Percentiles rank a stretch among this genome's conserved stretches.
These are phyloP conservation scores for Brachyistius frenatus DNA, from an alignment of 2,113 vertebrate genomes.

Conservation along the genomic window DNA sequence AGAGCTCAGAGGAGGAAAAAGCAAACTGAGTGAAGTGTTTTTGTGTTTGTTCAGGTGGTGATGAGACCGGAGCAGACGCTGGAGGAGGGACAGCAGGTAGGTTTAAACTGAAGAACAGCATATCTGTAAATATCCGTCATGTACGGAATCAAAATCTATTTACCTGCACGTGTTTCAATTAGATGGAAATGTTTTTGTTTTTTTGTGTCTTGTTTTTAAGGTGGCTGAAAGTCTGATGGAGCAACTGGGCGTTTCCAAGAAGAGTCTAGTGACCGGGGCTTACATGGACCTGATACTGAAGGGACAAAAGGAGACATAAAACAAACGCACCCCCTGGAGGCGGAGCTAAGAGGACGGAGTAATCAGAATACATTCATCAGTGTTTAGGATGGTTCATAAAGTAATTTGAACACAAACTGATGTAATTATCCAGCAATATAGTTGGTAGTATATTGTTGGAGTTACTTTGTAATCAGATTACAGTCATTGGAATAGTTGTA, in stretches of 20 bases:
- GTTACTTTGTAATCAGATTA: no score
- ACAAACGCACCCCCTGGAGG: constrained; percentile 15
- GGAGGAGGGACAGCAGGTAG: constrained; percentile 82
- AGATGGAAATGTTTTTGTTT: background rate
- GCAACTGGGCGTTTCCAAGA: constrained; percentile 78
- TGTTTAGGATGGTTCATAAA: no score
- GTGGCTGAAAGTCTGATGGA: constrained; percentile 84
- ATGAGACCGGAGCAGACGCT: constrained; percentile 83
- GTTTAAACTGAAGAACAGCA: background rate
- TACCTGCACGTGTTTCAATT: no score
- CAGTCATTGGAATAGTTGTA: no score
- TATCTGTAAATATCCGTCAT: no score
- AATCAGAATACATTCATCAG: constrained; percentile 4
- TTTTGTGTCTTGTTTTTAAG: background rate
- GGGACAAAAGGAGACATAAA: constrained; percentile 40
- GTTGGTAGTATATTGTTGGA: no score
- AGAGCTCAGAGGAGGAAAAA: no score
- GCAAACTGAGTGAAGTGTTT: no score
- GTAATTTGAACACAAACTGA: no score
- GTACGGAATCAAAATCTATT: no score
- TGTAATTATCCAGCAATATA: no score
- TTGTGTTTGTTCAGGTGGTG: constrained; percentile 81
- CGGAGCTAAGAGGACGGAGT: background rate
- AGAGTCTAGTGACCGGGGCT: constrained; percentile 85
- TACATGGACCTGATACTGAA: constrained; percentile 87